phyloP scores from a whole-genome alignment of 1,140 invertebrate species.

The Drosophila eugracilis region DNA sequence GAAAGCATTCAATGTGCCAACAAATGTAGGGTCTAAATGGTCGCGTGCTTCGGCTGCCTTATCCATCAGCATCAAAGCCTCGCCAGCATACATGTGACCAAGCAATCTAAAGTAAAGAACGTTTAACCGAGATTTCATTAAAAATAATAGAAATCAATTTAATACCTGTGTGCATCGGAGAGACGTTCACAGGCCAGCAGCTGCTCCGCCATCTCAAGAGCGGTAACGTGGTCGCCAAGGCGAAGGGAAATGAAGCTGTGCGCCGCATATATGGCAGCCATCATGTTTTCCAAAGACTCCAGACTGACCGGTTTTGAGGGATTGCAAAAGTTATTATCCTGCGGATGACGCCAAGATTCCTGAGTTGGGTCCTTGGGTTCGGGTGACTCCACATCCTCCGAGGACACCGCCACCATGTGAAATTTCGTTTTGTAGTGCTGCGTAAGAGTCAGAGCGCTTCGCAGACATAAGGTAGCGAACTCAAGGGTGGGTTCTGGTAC shows the following conservation, averaged over 20 bases:
- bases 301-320: conserved; percentile 84
- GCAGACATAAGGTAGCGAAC: conserved; percentile 94
- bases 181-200: conserved; percentile 71
- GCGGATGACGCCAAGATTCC: conserved; percentile 65
- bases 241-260: conserved; percentile 94
- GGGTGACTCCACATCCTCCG: conserved; percentile 76
- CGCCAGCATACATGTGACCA: conserved; percentile 95
- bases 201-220: conserved; percentile 89
- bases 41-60: conserved; percentile 93
- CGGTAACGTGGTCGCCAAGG: conserved; percentile 93
- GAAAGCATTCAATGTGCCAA: conserved; percentile 86
- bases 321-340: conserved; percentile 84
- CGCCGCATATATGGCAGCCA: conserved; percentile 90
- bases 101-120: conserved; percentile 87
- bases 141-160: accelerated
- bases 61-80: conserved; percentile 94
- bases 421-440: conserved; percentile 84
- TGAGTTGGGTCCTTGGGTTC: conserved; percentile 80
- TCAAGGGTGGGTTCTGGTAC: conserved; percentile 95
- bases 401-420: conserved; percentile 61
- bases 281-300: conserved; percentile 85
- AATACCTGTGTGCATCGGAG: conserved; percentile 81
- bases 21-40: conserved; percentile 92
- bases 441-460: conserved; percentile 91
- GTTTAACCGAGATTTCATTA: neutral